Evolutionary conservation across 2,888 invertebrate species (phyloP), one percentile per base, ranked within the genome.

Genomic region (Pheosia gnoma): DNA sequence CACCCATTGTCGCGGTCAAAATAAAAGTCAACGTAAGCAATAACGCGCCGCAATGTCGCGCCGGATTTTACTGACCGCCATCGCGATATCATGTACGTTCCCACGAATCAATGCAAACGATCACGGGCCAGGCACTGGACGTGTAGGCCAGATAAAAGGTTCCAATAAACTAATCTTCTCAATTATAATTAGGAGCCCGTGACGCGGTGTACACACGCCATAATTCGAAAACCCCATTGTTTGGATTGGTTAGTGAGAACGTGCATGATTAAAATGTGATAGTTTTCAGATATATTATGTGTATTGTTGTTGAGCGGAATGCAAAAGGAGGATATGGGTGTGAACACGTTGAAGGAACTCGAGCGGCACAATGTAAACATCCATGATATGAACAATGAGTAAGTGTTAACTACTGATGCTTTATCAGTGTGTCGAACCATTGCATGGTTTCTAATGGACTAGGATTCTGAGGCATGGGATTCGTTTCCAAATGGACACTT

Each of bases 11-110:
- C 60, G 71, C 62, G 58, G 58, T 5, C n/a, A 37, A 54, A 74
- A 79, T 79, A 77, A 82, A 25, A 74, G 79, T 66, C 59, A 63
- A 63, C 43, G 59, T 58, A 69, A 73, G 72, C 84, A 87, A 88
- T 86, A 87, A 85, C 78, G 67, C 67, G 74, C 59, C 70, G 77
- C 68, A 75, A 91, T 92, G 90, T 88, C 86, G 87, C 88, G 89
- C 72, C 89, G 88, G 67, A 81, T 79, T 64, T 71, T 92, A 72
- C 76, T 89, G 72, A 79, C 87, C 68, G 82, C 82, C 61, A 77
- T 81, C 81, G 87, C 82, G 77, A 68, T 91, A 81, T 83, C 89
- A 91, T 93, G 93, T 93, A 92, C 88, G 93, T 93, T 90, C 74
- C 75, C 81, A 78, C 79, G 82, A 78, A 70, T 77, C 72, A 79